Percentiles rank a stretch among this genome's conserved stretches.
phyloP scores from a whole-genome alignment of 1,140 invertebrate species.

The Episyrphus balteatus region DNA sequence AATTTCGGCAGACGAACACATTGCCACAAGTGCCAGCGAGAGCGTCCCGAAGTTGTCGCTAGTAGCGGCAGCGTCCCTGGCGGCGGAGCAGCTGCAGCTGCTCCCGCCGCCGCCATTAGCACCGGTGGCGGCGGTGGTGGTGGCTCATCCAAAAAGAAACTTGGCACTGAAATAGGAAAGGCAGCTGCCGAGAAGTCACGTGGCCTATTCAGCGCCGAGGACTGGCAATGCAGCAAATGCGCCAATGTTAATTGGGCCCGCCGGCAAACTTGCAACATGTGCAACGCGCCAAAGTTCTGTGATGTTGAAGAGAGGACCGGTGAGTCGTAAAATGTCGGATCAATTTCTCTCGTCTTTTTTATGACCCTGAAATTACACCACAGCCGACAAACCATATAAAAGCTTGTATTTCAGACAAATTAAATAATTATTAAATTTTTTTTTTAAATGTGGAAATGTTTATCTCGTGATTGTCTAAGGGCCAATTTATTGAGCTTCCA shows the following conservation, averaged over 20 bases:
- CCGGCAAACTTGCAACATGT: slow-evolving; percentile 94
- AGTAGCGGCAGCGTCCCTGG: slow-evolving; percentile 1
- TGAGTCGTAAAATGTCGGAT: slow-evolving; percentile 16
- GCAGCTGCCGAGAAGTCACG: slow-evolving; percentile 95
- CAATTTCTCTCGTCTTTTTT: slow-evolving; percentile 2
- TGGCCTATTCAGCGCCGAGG: slow-evolving; percentile 94
- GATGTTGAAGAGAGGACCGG: slow-evolving; percentile 67
- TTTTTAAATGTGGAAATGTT: too few relatives aligned
- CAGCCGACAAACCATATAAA: too few relatives aligned
- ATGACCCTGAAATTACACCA: background rate
- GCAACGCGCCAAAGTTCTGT: slow-evolving; percentile 94
- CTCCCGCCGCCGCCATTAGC: background rate
- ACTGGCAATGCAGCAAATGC: slow-evolving; percentile 99
- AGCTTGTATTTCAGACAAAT: too few relatives aligned
- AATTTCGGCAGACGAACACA: slow-evolving; percentile 84
- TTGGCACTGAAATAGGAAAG: slow-evolving; percentile 96
- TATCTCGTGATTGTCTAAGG: too few relatives aligned
- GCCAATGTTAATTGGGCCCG: slow-evolving; percentile 99
- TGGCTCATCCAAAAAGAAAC: slow-evolving; percentile 68
- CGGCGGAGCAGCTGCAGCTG: background rate
- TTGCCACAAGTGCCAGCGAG: slow-evolving; percentile 87
- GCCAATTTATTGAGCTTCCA: too few relatives aligned
- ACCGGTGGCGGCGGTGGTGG: slow-evolving; percentile 46
- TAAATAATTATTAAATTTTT: too few relatives aligned
- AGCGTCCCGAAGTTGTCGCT: slow-evolving; percentile 38